A percentile compares a stretch with the other conserved stretches of the same genome.
Evolutionary conservation across 2,797 vertebrate genomes (phyloP).

Genomic region (Phyllotis vaccarum): DNA sequence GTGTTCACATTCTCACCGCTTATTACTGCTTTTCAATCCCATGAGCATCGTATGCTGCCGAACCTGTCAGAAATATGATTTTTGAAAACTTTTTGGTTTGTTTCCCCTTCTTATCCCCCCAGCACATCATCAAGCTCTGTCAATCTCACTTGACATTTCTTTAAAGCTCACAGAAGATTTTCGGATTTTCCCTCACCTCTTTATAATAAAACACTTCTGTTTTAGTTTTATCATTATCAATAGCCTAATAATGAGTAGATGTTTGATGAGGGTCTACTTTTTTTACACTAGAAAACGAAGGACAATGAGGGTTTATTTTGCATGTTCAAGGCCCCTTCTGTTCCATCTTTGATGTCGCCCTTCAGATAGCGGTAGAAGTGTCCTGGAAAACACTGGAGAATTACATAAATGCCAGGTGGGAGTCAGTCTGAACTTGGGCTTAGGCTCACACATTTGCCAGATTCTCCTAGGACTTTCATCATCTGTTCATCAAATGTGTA

Average conservation of each 20-base stretch:
- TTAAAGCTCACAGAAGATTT: accelerated
- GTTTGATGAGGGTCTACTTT: background rate
- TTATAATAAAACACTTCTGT: background rate
- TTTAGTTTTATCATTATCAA: background rate
- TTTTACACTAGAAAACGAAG: background rate
- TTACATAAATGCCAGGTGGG: accelerated
- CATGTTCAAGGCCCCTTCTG: accelerated
- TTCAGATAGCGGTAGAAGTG: background rate
- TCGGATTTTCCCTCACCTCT: background rate
- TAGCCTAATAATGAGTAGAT: background rate
- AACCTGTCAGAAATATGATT: background rate
- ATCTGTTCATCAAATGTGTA: accelerated
- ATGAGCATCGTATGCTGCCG: background rate
- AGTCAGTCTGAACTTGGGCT: too few relatives aligned
- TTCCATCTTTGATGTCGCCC: accelerated
- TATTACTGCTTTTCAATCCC: background rate
- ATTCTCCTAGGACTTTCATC: too few relatives aligned
- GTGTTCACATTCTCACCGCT: background rate
- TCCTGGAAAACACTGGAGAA: background rate
- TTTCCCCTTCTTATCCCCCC: background rate
- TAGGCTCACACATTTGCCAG: accelerated
- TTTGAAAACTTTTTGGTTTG: background rate
- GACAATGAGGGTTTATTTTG: accelerated
- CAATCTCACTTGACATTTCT: background rate
- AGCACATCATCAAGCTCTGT: background rate